These are phyloP conservation scores for Aegotheles bennettii DNA, from an alignment of 2,113 vertebrate genomes.

Conservation along the genomic window DNA sequence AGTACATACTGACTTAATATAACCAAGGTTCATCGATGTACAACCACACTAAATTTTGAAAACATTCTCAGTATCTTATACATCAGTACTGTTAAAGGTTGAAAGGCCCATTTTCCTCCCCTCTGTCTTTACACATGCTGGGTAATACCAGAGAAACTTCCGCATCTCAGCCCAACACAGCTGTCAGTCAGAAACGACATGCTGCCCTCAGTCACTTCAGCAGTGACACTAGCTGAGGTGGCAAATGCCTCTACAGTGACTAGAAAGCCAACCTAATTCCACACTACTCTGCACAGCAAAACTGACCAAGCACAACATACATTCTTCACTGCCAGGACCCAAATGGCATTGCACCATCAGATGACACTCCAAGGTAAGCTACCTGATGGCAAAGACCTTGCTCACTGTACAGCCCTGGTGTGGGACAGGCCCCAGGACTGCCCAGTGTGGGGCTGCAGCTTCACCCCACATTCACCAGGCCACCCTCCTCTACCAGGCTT, in stretches of 20 bases:
- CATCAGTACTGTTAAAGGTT: neutral
- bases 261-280: neutral
- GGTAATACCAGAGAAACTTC: neutral
- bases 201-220: neutral
- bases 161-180: neutral
- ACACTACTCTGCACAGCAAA: neutral
- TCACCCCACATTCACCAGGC: neutral
- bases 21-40: neutral
- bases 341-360: neutral
- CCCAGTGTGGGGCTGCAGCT: neutral
- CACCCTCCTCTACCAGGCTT: neutral
- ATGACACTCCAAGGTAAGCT: neutral
- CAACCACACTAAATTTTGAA: neutral
- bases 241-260: neutral
- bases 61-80: neutral
- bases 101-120: neutral
- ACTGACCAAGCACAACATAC: neutral
- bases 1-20: neutral
- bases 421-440: neutral
- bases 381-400: rapidly evolving
- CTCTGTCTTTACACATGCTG: neutral
- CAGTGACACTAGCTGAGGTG: neutral
- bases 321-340: neutral
- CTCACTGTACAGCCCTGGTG: neutral
- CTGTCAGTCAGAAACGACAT: neutral